These are phyloP conservation scores for Phaethornis superciliosus DNA, from an alignment of 2,113 vertebrate genomes.

Conservation along the genomic window DNA sequence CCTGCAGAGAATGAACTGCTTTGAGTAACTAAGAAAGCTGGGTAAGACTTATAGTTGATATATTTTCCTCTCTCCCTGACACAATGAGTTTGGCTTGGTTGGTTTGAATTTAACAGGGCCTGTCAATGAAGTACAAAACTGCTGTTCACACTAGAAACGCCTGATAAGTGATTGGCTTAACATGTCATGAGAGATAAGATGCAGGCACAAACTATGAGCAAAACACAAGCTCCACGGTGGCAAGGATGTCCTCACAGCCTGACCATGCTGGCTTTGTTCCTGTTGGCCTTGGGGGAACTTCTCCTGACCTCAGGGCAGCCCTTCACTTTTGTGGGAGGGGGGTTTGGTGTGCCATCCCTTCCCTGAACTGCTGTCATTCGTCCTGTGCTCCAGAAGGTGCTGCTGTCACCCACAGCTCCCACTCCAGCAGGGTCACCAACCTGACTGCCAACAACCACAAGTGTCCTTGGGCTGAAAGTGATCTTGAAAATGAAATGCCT, in stretches of 20 bases:
- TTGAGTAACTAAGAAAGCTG: background rate
- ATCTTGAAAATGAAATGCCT: background rate
- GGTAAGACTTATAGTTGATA: background rate
- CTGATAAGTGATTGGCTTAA: background rate
- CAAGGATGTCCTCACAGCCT: background rate
- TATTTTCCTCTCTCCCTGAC: background rate
- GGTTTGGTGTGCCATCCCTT: background rate
- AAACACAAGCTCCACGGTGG: fast-evolving
- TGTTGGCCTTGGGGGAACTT: too few relatives aligned
- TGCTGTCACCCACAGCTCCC: background rate
- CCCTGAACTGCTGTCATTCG: background rate
- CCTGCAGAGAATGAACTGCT: background rate
- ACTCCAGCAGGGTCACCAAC: background rate
- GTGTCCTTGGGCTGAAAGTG: slow-evolving; percentile 8
- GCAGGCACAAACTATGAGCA: fast-evolving
- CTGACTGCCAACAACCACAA: background rate
- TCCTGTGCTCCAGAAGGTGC: background rate
- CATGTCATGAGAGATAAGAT: fast-evolving
- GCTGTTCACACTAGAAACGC: background rate
- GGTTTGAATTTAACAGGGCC: background rate
- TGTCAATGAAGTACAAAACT: background rate
- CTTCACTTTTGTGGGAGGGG: fast-evolving
- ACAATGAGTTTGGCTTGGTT: background rate
- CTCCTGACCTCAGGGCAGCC: background rate
- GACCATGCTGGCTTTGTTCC: background rate